These are phyloP conservation scores for Proales similis DNA, from an alignment of 1,140 invertebrate genomes.

Conservation along the genomic window DNA sequence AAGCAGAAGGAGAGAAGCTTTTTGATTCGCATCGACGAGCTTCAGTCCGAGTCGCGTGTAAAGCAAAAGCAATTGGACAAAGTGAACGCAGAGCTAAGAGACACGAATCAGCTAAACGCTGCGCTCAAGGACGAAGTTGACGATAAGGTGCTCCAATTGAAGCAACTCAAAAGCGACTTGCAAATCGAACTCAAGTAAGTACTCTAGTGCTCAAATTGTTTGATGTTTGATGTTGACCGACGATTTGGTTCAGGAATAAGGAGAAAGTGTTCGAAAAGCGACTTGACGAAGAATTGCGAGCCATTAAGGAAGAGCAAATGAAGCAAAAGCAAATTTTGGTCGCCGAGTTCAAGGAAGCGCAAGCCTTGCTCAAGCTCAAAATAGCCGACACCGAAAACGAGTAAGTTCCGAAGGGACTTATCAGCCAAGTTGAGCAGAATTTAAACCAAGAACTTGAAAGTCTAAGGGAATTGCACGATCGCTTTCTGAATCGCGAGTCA, in stretches of 20 bases:
- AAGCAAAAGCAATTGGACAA: constrained; percentile 44
- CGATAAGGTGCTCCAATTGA: constrained; percentile 42
- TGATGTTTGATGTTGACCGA: not conserved
- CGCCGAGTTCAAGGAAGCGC: constrained; percentile 48
- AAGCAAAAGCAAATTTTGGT: constrained; percentile 46
- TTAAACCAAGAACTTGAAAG: constrained; percentile 39
- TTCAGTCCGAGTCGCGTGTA: constrained; percentile 45
- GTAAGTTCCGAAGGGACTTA: constrained; percentile 45
- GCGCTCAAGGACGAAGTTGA: constrained; percentile 34
- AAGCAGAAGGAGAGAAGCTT: constrained; percentile 51
- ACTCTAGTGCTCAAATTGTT: not conserved
- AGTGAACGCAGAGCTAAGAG: constrained; percentile 45
- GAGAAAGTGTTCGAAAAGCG: constrained; percentile 43
- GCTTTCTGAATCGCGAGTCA: constrained; percentile 49
- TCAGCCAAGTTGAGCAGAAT: no score
- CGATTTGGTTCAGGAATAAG: constrained; percentile 40
- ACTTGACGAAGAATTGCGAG: constrained; percentile 42
- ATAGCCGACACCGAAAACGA: constrained; percentile 47
- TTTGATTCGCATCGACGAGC: constrained; percentile 45
- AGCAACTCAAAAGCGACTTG: constrained; percentile 45
- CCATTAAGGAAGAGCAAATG: constrained; percentile 44
- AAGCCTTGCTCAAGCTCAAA: constrained; percentile 50
- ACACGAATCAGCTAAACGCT: constrained; percentile 40
- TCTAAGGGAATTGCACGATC: constrained; percentile 48
- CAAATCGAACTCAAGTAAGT: constrained; percentile 29